These are phyloP conservation scores for Philotrypesis tridentata DNA, from an alignment of 1,140 invertebrate species.

Conservation along the genomic window DNA sequence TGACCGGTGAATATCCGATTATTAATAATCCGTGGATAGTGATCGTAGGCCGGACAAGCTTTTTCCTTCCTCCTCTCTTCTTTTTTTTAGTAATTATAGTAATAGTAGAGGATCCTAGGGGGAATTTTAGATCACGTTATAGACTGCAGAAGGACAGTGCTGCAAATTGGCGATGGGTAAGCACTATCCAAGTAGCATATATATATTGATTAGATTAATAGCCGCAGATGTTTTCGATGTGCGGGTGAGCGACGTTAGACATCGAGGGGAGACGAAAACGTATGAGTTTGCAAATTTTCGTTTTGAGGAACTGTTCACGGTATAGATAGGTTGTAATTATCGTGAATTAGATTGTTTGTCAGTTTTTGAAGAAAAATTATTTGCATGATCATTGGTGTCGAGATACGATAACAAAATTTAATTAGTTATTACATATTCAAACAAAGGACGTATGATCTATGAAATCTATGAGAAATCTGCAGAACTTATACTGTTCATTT, in stretches of 20 bases:
- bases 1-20: slow-evolving; percentile 27
- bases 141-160: not conserved
- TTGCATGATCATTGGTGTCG: too few species aligned
- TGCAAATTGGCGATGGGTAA: not conserved
- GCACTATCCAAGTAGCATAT: not conserved
- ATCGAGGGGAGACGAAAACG: not conserved
- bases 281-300: not conserved
- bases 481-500: too few species aligned
- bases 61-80: not conserved
- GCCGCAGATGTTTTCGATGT: not conserved
- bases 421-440: too few species aligned
- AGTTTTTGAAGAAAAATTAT: too few species aligned
- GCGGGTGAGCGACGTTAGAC: too few species aligned
- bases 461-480: too few species aligned
- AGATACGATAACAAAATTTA: too few species aligned
- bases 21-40: slow-evolving; percentile 12
- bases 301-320: too few species aligned
- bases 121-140: not conserved
- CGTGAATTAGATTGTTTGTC: too few species aligned
- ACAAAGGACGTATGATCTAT: too few species aligned
- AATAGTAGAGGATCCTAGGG: not conserved
- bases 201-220: not conserved
- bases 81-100: not conserved
- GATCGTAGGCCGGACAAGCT: not conserved
- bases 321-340: too few species aligned